phyloP scores from a whole-genome alignment of 2,888 invertebrate genomes.

The Sinelater perroti region DNA sequence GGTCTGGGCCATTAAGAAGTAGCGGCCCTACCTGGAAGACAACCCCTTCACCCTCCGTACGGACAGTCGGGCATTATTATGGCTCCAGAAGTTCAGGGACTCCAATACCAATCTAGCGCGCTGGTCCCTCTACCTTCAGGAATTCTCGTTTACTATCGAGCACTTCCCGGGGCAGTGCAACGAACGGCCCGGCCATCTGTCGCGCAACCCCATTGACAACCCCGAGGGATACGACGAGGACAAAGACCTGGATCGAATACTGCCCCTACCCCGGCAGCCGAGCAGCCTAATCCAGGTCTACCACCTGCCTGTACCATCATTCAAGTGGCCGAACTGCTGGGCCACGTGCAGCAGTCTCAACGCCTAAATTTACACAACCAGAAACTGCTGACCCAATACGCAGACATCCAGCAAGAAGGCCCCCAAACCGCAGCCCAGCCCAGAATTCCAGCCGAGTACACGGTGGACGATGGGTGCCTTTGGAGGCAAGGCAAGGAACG shows the following conservation, averaged over 20 bases:
- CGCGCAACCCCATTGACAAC: slow-evolving; percentile 28
- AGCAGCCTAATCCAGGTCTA: background rate
- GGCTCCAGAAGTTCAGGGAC: slow-evolving; percentile 37
- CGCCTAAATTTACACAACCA: background rate
- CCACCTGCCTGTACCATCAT: too few relatives aligned
- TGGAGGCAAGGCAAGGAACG: background rate
- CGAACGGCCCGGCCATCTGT: slow-evolving; percentile 39
- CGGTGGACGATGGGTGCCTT: background rate
- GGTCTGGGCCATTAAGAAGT: slow-evolving; percentile 44
- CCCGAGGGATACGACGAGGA: too few relatives aligned
- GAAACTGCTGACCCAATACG: background rate
- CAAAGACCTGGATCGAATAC: background rate
- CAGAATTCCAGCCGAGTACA: background rate
- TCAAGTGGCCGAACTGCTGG: background rate
- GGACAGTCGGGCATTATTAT: slow-evolving; percentile 41
- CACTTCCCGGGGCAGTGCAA: slow-evolving; percentile 41
- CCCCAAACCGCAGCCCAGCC: background rate
- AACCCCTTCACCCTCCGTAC: slow-evolving; percentile 40
- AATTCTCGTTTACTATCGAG: slow-evolving; percentile 41
- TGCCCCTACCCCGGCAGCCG: background rate
- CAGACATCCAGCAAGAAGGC: background rate
- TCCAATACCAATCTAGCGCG: slow-evolving; percentile 31
- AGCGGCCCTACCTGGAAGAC: slow-evolving; percentile 43
- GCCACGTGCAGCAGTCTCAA: background rate
- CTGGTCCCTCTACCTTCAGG: slow-evolving; percentile 39